Evolutionary conservation across 2,113 vertebrate genomes (phyloP).

Genomic region (Periophthalmus modestus): DNA sequence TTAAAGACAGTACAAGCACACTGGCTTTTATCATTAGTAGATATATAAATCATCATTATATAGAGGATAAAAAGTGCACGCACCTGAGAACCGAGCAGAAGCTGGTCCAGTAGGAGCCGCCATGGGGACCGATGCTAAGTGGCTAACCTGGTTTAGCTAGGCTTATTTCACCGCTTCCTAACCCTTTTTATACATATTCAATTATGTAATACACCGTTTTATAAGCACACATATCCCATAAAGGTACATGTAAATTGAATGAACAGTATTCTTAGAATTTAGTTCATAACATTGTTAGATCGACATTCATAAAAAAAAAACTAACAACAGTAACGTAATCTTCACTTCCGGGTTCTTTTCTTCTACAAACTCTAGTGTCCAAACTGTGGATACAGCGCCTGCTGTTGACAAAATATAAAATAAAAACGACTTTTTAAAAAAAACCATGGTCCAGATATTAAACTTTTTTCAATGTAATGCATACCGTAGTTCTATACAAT

Average conservation of each 20-base stretch:
- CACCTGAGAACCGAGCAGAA: constrained; percentile 50
- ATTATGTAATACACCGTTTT: neutral
- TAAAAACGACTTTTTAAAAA: neutral
- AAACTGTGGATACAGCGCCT: neutral
- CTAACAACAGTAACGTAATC: neutral
- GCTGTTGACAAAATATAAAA: neutral
- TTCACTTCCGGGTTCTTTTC: neutral
- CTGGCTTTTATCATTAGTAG: no score
- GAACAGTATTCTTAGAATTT: neutral
- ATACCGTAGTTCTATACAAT: neutral
- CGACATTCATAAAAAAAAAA: neutral
- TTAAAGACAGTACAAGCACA: neutral
- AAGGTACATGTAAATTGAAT: neutral
- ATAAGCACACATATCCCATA: neutral
- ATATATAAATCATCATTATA: neutral
- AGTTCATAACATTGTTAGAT: neutral
- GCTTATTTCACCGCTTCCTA: neutral
- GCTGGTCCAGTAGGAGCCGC: constrained; percentile 31
- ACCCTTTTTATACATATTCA: neutral
- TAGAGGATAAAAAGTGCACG: neutral
- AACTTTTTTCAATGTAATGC: no score
- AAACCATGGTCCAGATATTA: neutral
- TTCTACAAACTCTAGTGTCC: neutral
- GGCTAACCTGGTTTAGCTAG: neutral
- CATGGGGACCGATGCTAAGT: constrained; percentile 36